phyloP scores from a whole-genome alignment of 2,797 vertebrate genomes.

The Anisognathus igniventris region DNA sequence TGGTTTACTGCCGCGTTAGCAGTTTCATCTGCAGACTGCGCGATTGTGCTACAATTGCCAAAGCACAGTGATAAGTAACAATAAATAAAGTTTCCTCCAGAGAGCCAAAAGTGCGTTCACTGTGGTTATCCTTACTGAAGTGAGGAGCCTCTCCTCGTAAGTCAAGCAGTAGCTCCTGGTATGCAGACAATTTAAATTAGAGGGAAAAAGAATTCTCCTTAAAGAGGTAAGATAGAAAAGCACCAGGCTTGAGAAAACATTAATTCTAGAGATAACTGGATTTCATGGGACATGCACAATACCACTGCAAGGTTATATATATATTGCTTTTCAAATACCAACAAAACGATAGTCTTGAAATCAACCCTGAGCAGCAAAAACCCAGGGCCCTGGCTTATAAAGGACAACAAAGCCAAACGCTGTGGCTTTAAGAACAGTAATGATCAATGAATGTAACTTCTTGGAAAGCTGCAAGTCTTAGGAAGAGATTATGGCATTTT shows the following conservation, averaged over 20 bases:
- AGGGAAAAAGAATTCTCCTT: background rate
- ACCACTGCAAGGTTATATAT: fast-evolving
- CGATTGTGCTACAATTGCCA: background rate
- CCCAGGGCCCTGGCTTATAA: background rate
- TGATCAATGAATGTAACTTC: background rate
- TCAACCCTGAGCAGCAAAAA: background rate
- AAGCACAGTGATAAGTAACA: background rate
- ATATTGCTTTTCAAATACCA: background rate
- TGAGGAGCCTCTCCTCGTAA: background rate
- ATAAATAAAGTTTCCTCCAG: background rate
- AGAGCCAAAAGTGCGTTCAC: fast-evolving
- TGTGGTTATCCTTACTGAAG: background rate
- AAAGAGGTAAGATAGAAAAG: background rate
- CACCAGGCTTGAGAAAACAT: background rate
- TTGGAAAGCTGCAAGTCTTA: background rate
- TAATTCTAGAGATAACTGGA: background rate
- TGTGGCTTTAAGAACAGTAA: background rate
- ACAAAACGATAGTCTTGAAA: background rate
- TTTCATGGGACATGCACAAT: fast-evolving
- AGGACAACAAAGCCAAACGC: background rate
- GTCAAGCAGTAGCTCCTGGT: background rate
- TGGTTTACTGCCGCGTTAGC: background rate
- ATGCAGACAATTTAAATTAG: background rate
- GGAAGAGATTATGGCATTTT: background rate
- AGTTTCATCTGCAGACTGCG: background rate